A percentile compares a stretch with the other conserved stretches of the same genome.
These are phyloP conservation scores for Rhinogobius similis DNA, from an alignment of 2,113 vertebrate genomes.

Conservation along the genomic window DNA sequence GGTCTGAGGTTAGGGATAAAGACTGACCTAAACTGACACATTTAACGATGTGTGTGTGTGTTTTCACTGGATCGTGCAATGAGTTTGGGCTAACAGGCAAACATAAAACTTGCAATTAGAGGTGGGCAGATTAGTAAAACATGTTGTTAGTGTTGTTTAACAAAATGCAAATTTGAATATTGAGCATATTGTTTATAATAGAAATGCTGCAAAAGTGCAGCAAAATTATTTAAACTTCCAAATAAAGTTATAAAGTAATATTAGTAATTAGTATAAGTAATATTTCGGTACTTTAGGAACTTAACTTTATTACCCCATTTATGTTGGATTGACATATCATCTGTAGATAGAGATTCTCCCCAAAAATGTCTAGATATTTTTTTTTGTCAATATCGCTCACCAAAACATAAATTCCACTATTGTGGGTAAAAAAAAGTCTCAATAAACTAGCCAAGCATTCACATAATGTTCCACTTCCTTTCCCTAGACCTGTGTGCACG, in stretches of 20 bases:
- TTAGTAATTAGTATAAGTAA: no score
- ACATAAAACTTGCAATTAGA: neutral
- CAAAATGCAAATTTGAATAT: neutral
- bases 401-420: neutral
- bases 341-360: neutral
- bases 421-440: neutral
- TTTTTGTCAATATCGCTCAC: neutral
- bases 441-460: neutral
- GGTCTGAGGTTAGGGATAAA: slow-evolving; percentile 18
- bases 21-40: slow-evolving; percentile 1
- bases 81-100: neutral
- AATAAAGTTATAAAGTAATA: no score
- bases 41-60: slow-evolving; percentile 6
- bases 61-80: neutral
- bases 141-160: neutral
- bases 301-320: no score
- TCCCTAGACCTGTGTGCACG: neutral
- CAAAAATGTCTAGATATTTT: neutral
- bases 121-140: neutral
- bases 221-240: no score
- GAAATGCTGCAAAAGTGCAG: no score
- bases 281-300: no score
- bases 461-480: neutral
- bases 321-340: neutral
- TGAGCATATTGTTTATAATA: neutral